Conservation (phyloP, 2,888 invertebrate species). For the Trachelus tabidus region DNA sequence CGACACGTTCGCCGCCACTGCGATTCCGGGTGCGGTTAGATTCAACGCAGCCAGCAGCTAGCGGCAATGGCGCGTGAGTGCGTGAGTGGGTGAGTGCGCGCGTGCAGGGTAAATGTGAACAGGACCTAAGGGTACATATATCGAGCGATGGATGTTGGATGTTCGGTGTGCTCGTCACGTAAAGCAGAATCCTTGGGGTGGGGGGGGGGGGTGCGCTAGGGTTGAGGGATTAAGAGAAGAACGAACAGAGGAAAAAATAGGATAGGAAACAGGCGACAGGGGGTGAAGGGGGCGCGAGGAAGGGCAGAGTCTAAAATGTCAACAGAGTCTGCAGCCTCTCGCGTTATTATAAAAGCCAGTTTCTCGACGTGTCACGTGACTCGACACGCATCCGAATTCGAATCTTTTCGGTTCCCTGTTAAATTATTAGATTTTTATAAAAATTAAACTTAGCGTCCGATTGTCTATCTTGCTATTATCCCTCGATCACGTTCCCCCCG, state of each 20-base stretch:
- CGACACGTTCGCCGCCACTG: slow-evolving; percentile 25
- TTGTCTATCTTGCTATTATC: not conserved
- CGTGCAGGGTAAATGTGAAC: slow-evolving; percentile 23
- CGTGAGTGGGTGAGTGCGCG: not conserved
- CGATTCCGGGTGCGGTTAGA: slow-evolving; percentile 31
- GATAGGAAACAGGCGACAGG: not conserved
- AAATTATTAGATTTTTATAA: not conserved
- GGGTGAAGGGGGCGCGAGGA: not conserved
- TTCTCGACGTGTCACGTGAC: not conserved
- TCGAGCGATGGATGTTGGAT: slow-evolving; percentile 63
- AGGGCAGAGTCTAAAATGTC: not conserved
- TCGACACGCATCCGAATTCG: not conserved
- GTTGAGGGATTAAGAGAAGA: slow-evolving; percentile 32
- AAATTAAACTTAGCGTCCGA: not conserved
- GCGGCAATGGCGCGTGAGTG: not conserved
- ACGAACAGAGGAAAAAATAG: slow-evolving; percentile 27
- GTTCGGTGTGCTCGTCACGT: slow-evolving; percentile 63
- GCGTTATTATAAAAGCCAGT: slow-evolving; percentile 44
- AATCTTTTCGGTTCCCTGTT: not conserved
- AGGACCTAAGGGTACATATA: slow-evolving; percentile 56
- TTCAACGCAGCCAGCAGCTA: not conserved
- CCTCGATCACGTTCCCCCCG: no score
- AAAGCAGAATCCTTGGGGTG: slow-evolving; percentile 36
- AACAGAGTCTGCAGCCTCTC: slow-evolving; percentile 17
- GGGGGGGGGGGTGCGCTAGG: not conserved